Evolutionary conservation across 2,113 vertebrate species (phyloP).

Genomic region (Gorsachius goisagi): DNA sequence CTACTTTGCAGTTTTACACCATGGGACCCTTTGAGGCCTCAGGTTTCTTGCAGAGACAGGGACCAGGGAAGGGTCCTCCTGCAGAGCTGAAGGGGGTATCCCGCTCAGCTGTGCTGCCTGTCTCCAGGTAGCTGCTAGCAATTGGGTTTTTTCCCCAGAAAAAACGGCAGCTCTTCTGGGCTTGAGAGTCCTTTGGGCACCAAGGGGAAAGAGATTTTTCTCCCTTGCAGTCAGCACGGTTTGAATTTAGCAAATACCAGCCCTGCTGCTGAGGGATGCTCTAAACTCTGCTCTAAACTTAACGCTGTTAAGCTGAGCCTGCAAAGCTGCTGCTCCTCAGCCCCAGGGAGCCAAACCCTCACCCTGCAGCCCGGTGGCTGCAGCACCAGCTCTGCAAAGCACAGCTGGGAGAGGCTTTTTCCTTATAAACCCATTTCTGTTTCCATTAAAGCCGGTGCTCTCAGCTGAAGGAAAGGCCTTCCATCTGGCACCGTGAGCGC

Average conservation of each 20-base stretch:
- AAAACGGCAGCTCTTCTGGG: rapidly evolving
- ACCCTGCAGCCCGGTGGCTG: neutral
- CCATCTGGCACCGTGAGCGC: rapidly evolving
- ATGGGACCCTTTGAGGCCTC: neutral
- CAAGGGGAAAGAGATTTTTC: neutral
- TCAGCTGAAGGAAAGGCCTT: rapidly evolving
- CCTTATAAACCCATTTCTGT: neutral
- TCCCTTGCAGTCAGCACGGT: neutral
- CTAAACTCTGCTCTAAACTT: neutral
- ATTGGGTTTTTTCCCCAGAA: neutral
- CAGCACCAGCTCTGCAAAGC: neutral
- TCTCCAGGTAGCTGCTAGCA: neutral
- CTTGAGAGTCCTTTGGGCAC: rapidly evolving
- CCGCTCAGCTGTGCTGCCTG: neutral
- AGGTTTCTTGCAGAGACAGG: neutral
- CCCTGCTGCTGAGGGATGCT: neutral
- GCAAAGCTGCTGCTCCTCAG: neutral
- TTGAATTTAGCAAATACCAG: neutral
- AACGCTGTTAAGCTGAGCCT: neutral
- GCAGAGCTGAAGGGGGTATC: neutral
- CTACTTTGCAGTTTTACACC: neutral
- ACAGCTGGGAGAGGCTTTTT: neutral
- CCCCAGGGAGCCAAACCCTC: neutral
- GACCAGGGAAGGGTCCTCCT: neutral
- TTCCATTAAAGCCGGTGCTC: neutral